These are phyloP conservation scores for Acanthopleura granulata DNA, from an alignment of 2,888 invertebrate genomes.

Conservation along the genomic window DNA sequence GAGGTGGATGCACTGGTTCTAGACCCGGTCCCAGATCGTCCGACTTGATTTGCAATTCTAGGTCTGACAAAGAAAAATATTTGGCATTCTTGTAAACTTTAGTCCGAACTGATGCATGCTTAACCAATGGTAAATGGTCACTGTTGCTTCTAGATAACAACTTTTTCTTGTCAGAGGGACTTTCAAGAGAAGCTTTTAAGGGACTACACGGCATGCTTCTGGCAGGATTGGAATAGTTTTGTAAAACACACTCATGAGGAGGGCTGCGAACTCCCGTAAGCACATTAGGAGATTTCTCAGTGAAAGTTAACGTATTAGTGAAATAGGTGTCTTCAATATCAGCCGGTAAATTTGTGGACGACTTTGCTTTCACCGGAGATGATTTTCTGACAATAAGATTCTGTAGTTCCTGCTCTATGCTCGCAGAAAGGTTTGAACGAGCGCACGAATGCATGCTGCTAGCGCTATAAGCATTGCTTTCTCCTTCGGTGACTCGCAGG, in stretches of 20 bases:
- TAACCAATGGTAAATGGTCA: conserved; percentile 2
- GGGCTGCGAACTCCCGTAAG: not conserved
- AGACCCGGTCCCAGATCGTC: not conserved
- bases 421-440: not conserved
- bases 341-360: not conserved
- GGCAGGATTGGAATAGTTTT: not conserved
- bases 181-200: not conserved
- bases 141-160: conserved; percentile 8
- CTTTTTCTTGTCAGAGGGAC: conserved; percentile 13
- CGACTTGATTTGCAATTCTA: conserved; percentile 9
- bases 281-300: not conserved
- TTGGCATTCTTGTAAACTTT: conserved; percentile 5
- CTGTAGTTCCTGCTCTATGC: conserved; percentile 4
- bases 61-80: conserved; percentile 19
- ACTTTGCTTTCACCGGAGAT: not conserved
- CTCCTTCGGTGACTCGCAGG: not conserved
- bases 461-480: not conserved
- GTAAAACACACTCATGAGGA: not conserved
- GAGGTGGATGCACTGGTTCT: not conserved
- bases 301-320: not conserved
- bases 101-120: not conserved
- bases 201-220: not conserved
- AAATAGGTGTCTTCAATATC: not conserved
- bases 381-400: conserved; percentile 1
- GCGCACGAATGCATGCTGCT: not conserved